Percentiles rank a stretch among this genome's conserved stretches.
Conservation (phyloP, 2,888 invertebrate genomes). For the Sarcophaga caerulescens region DNA sequence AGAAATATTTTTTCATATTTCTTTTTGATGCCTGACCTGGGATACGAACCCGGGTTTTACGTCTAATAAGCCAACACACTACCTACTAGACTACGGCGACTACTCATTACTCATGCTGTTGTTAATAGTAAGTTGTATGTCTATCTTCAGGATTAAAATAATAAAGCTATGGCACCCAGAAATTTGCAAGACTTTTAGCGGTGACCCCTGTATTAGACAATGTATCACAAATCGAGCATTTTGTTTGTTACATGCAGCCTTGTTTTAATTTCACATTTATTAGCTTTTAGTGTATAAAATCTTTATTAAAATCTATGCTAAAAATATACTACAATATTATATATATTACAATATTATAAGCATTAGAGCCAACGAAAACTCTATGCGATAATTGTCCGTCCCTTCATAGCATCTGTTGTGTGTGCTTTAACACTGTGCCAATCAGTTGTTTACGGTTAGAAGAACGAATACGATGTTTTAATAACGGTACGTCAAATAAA, state of each 20-base stretch:
- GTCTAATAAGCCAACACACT: too few relatives aligned
- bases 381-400: background rate
- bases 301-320: background rate
- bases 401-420: conserved; percentile 22
- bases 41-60: too few relatives aligned
- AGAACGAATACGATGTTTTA: conserved; percentile 65
- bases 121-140: too few relatives aligned
- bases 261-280: background rate
- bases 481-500: conserved; percentile 6
- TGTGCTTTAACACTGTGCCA: conserved; percentile 21
- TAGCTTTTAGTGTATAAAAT: background rate
- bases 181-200: too few relatives aligned
- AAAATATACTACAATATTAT: background rate
- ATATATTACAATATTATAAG: background rate
- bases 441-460: conserved; percentile 70
- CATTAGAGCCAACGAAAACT: background rate
- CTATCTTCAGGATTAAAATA: too few relatives aligned
- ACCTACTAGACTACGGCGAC: too few relatives aligned
- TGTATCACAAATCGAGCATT: too few relatives aligned
- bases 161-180: too few relatives aligned
- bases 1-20: too few relatives aligned
- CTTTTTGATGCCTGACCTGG: too few relatives aligned
- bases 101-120: too few relatives aligned
- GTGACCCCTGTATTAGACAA: too few relatives aligned
- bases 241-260: background rate